phyloP scores from a whole-genome alignment of 2,113 vertebrate genomes.

The Onychostruthus taczanowskii region DNA sequence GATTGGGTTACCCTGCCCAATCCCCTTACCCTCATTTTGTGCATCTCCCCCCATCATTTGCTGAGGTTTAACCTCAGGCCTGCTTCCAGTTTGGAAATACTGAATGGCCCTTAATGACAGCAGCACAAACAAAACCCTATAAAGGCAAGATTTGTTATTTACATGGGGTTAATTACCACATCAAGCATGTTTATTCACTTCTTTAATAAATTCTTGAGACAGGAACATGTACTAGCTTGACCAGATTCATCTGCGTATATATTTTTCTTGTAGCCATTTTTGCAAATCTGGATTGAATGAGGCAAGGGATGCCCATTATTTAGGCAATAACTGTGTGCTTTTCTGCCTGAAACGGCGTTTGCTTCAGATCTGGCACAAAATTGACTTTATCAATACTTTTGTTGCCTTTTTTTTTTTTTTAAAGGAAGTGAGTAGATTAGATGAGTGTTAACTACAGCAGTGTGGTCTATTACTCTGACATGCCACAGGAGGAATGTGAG shows the following conservation, averaged over 20 bases:
- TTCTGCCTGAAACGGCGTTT: not conserved
- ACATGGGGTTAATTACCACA: constrained; percentile 45
- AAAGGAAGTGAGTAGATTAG: not conserved
- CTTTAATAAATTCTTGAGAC: constrained; percentile 48
- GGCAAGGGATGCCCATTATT: not conserved
- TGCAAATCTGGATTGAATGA: not conserved
- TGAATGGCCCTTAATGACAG: constrained; percentile 8
- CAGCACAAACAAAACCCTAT: constrained; percentile 7
- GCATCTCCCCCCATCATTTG: not conserved
- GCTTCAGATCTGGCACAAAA: not conserved
- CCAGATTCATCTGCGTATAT: not conserved
- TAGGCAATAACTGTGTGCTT: not conserved
- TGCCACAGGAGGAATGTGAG: not conserved
- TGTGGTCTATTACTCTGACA: not conserved
- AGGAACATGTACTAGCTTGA: constrained; percentile 48
- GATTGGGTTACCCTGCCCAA: not conserved
- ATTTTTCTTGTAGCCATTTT: not conserved
- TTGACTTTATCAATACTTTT: not conserved
- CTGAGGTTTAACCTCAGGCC: not conserved
- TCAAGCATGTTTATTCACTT: constrained; percentile 52
- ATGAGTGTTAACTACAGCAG: not conserved
- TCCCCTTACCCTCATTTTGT: not conserved
- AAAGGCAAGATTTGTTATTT: constrained; percentile 32
- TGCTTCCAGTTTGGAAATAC: constrained; percentile 6
- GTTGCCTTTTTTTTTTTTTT: not conserved